Evolutionary conservation across 2,113 vertebrate genomes (phyloP), one percentile per base, ranked within the genome.

Genomic region (Oostethus manadensis): DNA sequence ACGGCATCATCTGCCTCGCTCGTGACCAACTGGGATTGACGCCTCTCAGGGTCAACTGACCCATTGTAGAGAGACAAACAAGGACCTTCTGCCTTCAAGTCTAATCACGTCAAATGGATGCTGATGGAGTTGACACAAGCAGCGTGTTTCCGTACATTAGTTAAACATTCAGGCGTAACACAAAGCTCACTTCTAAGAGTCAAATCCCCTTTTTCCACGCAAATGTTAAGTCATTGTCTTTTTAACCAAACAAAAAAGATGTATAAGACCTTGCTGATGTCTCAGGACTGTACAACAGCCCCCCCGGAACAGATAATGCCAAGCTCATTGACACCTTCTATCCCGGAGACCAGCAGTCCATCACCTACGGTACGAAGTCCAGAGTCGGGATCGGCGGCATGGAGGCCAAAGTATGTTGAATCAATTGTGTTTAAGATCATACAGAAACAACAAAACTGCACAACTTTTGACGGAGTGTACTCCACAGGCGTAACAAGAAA

Each of bases 301-400:
- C 96, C 4, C 97, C 97, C 22, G 94, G 95, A 38, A 94, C 93
- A 73, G 96, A 98, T 71, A 94, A 99, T 6, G 93, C 97, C 33
- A 98, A 97, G 56, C 92, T 98, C 21, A 93, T 98, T 65, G 95
- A 99, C 74, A 96, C 92, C 67, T 98, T 99, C 87, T 99, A 99
- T 71, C 94, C 95, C 1, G 96, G 95, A 80, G 97, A 99, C 74
- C 94, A 97, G 84, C 94, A 98, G 63, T 96, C 96, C 21, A 94
- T 99, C 79, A 97, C 93, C 1, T 99, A 96, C 14, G 97, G 97
- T 49, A 97, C 91, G 44, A 98, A 98, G 84, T 99, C 97, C 33
- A 91, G 96, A 78, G 97, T 99, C 29, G 97, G 96, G 51, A 89
- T 97, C 58, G 96, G 96, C 66, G 95, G 96, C 81, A 99, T 99